phyloP scores from a whole-genome alignment of 2,888 invertebrate genomes.

The Frankliniella fusca region DNA sequence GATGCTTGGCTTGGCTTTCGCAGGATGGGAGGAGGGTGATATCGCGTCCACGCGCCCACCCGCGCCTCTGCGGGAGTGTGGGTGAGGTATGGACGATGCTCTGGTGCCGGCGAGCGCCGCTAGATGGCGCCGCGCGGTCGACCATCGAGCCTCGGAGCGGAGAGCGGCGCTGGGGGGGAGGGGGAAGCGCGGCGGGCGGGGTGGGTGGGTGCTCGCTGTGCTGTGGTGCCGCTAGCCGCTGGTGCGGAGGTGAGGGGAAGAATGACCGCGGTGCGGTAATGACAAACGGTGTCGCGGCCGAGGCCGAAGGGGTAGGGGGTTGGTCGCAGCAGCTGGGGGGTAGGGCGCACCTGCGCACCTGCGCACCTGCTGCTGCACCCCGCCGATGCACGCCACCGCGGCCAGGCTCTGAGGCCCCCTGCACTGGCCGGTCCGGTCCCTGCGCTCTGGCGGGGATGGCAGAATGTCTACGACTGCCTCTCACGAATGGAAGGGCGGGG shows the following conservation, averaged over 20 bases:
- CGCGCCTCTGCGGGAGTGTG: too few species aligned
- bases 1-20: too few species aligned
- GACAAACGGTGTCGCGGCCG: neutral
- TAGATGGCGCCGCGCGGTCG: conserved; percentile 20
- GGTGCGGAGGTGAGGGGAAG: neutral
- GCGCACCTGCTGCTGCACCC: neutral
- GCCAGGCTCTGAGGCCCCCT: neutral
- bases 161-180: too few species aligned
- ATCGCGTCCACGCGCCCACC: too few species aligned
- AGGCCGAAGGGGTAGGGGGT: neutral
- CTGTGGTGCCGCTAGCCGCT: too few species aligned
- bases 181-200: too few species aligned
- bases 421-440: neutral
- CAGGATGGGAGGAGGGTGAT: too few species aligned
- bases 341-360: neutral
- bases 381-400: neutral
- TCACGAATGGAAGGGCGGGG: conserved; percentile 13
- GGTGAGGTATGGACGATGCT: neutral
- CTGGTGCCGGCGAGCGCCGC: neutral
- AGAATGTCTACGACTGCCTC: neutral
- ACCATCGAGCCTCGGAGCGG: neutral
- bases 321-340: neutral
- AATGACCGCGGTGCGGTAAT: conserved; percentile 16
- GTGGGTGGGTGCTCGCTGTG: neutral
- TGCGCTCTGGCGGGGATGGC: neutral